Percentiles rank a stretch among this genome's conserved stretches.
phyloP scores from a whole-genome alignment of 2,797 vertebrate species.

The Fratercula arctica region DNA sequence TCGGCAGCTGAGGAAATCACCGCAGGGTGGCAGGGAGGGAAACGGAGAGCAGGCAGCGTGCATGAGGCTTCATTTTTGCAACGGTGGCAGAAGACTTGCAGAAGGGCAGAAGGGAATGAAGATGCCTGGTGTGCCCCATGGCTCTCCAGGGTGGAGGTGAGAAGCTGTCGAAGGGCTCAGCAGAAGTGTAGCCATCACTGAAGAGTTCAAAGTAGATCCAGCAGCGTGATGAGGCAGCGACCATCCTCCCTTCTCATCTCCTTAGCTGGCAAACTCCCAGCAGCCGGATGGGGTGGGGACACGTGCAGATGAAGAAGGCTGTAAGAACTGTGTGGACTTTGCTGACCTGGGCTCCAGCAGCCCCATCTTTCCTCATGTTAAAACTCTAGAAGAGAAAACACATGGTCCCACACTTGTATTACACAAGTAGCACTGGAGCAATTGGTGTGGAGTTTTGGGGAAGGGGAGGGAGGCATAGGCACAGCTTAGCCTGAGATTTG shows the following conservation, averaged over 20 bases:
- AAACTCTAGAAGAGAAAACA: background rate
- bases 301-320: background rate
- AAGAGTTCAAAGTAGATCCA: background rate
- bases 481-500: background rate
- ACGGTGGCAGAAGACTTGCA: background rate
- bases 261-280: background rate
- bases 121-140: too few species aligned
- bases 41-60: fast-evolving
- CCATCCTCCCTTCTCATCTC: background rate
- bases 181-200: background rate
- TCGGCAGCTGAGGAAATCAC: background rate
- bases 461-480: background rate
- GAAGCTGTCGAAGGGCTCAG: background rate
- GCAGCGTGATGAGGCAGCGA: background rate
- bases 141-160: background rate
- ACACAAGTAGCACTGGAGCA: background rate
- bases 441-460: background rate
- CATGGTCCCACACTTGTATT: background rate
- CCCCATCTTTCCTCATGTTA: background rate
- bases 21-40: fast-evolving
- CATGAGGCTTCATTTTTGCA: background rate
- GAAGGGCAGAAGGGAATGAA: background rate
- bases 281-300: background rate
- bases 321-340: background rate
- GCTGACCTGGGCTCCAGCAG: background rate